Percentiles rank a stretch among this genome's conserved stretches.
phyloP scores from a whole-genome alignment of 1,140 invertebrate genomes.

The Luehdorfia chinensis region DNA sequence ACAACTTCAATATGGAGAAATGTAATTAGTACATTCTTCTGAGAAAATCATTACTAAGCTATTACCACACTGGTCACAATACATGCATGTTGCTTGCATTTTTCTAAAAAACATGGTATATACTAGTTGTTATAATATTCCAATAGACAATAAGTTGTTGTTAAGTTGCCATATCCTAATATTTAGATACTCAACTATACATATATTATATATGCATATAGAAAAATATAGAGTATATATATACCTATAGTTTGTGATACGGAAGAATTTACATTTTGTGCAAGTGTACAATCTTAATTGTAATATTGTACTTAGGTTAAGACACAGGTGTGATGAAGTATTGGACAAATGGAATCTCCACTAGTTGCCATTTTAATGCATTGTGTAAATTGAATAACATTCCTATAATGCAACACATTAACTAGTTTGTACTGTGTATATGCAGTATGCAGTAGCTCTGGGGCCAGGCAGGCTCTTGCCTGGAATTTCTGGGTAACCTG shows the following conservation, averaged over 20 bases:
- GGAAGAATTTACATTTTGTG: constrained; percentile 71
- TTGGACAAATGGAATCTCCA: not conserved
- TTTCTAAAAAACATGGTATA: not conserved
- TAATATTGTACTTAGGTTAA: constrained; percentile 34
- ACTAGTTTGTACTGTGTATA: not conserved
- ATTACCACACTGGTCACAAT: too few relatives aligned
- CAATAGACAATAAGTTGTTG: constrained; percentile 73
- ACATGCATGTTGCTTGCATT: too few relatives aligned
- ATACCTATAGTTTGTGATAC: constrained; percentile 74
- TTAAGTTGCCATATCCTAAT: constrained; percentile 75
- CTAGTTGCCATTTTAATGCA: not conserved
- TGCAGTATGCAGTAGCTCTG: too few relatives aligned
- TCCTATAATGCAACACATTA: not conserved
- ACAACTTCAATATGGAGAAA: too few relatives aligned
- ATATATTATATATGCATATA: constrained; percentile 60
- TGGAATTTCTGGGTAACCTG: too few relatives aligned
- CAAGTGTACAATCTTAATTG: constrained; percentile 52
- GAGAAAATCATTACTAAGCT: too few relatives aligned
- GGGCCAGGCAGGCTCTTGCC: too few relatives aligned
- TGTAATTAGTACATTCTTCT: too few relatives aligned
- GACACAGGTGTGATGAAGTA: not conserved
- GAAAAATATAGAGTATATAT: constrained; percentile 63
- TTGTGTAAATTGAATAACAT: not conserved
- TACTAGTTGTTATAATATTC: constrained; percentile 50
- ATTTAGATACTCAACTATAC: constrained; percentile 72